phyloP scores from a whole-genome alignment of 2,888 invertebrate genomes.

The Eupithecia insigniata region DNA sequence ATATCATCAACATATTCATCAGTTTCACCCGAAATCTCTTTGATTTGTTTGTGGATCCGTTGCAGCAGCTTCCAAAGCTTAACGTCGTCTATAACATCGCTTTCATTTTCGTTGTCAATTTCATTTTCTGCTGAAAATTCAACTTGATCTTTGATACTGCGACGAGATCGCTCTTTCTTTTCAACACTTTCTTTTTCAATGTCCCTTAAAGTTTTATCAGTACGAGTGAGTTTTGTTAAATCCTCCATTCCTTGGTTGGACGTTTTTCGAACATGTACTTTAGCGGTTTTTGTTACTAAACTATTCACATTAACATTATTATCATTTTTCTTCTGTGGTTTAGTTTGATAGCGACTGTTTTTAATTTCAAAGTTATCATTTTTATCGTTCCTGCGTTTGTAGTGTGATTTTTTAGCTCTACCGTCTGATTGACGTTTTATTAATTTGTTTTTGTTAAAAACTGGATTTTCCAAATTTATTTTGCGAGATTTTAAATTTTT shows the following conservation, averaged over 20 bases:
- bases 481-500: conserved; percentile 41
- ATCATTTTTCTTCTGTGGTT: background rate
- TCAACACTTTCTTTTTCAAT: conserved; percentile 24
- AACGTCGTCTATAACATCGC: conserved; percentile 53
- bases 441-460: conserved; percentile 32
- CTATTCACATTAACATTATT: background rate
- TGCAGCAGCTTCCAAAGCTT: conserved; percentile 62
- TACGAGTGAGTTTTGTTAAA: background rate
- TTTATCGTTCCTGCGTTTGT: conserved; percentile 8
- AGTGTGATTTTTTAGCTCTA: conserved; percentile 13
- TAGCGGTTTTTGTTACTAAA: background rate
- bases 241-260: conserved; percentile 4
- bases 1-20: conserved; percentile 43
- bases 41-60: conserved; percentile 60
- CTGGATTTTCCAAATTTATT: conserved; percentile 33
- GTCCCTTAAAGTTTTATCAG: background rate
- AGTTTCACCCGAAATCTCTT: conserved; percentile 54
- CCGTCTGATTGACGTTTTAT: conserved; percentile 24
- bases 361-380: background rate
- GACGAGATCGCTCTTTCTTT: conserved; percentile 33
- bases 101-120: conserved; percentile 52
- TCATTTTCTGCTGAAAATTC: conserved; percentile 58
- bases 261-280: conserved; percentile 21
- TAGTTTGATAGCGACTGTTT: background rate
- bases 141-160: conserved; percentile 42